Percentiles rank a stretch among this genome's conserved stretches.
Evolutionary conservation across 2,113 vertebrate genomes (phyloP).

Genomic region (Mola mola): DNA sequence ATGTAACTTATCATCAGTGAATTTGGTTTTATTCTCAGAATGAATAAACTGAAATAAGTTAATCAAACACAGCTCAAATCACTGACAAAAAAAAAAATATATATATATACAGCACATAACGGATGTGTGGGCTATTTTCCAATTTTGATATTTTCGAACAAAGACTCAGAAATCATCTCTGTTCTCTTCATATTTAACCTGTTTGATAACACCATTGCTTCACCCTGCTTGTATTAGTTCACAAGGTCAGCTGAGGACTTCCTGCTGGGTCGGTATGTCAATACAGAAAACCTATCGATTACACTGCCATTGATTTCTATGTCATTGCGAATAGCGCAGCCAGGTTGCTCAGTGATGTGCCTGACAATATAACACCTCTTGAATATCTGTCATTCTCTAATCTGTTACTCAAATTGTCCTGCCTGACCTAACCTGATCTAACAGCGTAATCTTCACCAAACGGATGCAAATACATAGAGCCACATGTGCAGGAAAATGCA

Average conservation of each 20-base stretch:
- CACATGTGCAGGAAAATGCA: not conserved
- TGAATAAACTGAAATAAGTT: too few species aligned
- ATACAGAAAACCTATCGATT: conserved; percentile 68
- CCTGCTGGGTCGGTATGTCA: conserved; percentile 32
- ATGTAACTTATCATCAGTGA: too few species aligned
- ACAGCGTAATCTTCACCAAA: not conserved
- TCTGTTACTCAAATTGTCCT: conserved; percentile 21
- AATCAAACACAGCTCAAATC: too few species aligned
- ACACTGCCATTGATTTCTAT: conserved; percentile 55
- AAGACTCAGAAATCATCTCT: too few species aligned
- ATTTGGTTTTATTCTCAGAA: too few species aligned
- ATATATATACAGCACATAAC: too few species aligned
- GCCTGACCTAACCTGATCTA: not conserved
- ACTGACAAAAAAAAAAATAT: too few species aligned
- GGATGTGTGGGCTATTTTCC: too few species aligned
- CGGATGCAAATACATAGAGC: not conserved
- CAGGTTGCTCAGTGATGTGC: conserved; percentile 55
- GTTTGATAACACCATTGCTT: not conserved
- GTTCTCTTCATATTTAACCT: too few species aligned
- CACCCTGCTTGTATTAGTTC: not conserved
- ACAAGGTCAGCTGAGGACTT: conserved; percentile 41
- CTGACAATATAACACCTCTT: conserved; percentile 54
- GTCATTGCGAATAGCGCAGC: conserved; percentile 52
- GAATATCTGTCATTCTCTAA: conserved; percentile 57
- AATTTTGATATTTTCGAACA: too few species aligned